Percentiles rank a stretch among this genome's conserved stretches.
These are phyloP conservation scores for Zosterops lateralis DNA, from an alignment of 2,113 vertebrate genomes.

Conservation along the genomic window DNA sequence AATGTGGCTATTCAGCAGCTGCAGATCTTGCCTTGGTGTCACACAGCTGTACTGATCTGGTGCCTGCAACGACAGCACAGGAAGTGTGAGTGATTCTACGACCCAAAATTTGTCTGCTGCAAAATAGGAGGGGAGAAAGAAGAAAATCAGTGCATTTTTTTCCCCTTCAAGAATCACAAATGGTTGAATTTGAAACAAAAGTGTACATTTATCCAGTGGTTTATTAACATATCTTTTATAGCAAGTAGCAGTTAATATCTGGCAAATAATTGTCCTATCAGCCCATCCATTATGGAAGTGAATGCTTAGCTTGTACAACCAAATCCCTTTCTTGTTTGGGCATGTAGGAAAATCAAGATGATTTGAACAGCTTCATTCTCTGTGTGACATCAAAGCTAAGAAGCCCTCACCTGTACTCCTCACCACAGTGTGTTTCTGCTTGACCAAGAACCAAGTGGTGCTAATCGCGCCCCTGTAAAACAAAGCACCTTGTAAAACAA, in stretches of 20 bases:
- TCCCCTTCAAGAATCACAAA: neutral
- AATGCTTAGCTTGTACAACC: neutral
- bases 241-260: neutral
- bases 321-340: neutral
- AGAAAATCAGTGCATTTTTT: neutral
- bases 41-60: neutral
- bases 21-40: neutral
- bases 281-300: neutral
- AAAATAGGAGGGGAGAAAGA: neutral
- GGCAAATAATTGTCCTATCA: neutral
- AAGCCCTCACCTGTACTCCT: neutral
- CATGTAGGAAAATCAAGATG: neutral
- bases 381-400: neutral
- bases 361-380: neutral
- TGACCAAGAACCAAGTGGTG: neutral
- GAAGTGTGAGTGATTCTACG: neutral
- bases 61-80: neutral
- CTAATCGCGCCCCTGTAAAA: neutral
- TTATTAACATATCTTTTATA: neutral
- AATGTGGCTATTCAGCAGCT: neutral
- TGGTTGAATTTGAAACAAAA: neutral
- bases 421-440: neutral
- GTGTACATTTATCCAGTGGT: neutral
- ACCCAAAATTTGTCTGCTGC: neutral
- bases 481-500: neutral